phyloP scores from a whole-genome alignment of 2,797 vertebrate genomes.

The Hylomyscus alleni region DNA sequence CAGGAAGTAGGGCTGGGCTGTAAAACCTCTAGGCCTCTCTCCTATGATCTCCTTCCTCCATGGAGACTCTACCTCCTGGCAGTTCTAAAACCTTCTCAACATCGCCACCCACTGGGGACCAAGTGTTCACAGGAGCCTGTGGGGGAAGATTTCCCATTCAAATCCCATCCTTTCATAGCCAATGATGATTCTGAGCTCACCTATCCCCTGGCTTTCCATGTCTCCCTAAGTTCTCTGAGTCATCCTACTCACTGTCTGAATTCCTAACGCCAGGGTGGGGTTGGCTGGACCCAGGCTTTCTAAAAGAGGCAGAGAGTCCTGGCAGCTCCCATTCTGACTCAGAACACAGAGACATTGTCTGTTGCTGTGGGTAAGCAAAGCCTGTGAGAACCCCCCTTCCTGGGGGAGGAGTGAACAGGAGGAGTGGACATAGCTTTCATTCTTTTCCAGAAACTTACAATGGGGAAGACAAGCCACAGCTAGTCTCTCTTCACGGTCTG shows the following conservation, averaged over 20 bases:
- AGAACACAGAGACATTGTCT: slow-evolving; percentile 32
- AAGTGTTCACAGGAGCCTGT: background rate
- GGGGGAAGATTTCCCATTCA: background rate
- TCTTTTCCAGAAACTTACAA: slow-evolving; percentile 46
- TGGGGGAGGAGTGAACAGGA: background rate
- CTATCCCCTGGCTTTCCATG: background rate
- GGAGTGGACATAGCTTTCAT: slow-evolving; percentile 50
- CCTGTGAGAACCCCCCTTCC: background rate
- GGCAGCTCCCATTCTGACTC: background rate
- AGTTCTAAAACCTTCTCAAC: background rate
- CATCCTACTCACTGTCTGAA: background rate
- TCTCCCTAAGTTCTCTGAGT: background rate
- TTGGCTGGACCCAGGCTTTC: background rate
- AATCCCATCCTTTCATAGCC: background rate
- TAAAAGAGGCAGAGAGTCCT: background rate
- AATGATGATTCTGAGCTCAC: background rate
- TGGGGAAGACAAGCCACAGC: slow-evolving; percentile 70
- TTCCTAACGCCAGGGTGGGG: background rate
- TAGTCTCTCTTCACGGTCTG: slow-evolving; percentile 31
- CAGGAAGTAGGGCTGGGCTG: background rate
- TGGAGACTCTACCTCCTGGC: background rate
- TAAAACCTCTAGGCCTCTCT: background rate
- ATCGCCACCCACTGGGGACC: background rate
- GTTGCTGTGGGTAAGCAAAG: background rate
- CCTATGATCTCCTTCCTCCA: background rate